Evolutionary conservation across 2,797 vertebrate genomes (phyloP), one percentile per base, ranked within the genome.

Genomic region (Gorsachius magnificus): DNA sequence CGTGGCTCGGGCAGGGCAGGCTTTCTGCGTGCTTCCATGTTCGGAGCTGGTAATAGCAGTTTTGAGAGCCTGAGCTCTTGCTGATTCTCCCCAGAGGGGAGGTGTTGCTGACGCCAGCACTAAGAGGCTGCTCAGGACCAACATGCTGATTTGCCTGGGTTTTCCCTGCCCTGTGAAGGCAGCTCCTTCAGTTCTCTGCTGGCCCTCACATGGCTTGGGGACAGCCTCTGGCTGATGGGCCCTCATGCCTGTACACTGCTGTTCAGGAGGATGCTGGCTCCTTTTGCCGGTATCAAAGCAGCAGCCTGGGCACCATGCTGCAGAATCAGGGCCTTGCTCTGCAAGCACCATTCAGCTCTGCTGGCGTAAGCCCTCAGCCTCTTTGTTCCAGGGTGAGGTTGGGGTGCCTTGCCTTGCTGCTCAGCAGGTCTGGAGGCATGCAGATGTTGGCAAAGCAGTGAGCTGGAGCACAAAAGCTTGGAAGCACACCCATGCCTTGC

Each of bases 21-120:
- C 83, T 80, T 45, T 56, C 70, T 95, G 87, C 57, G 56, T 74
- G 64, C 64, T 96, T 91, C 84, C 75, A 35, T 89, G 45, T 94
- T 95, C 6, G 8, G 92, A 87, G 81, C 78, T 87, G 68, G 36
- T 60, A n/a, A 43, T 24, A 82, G 64, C 86, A 84, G 81, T 75
- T 68, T 28, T 15, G 86, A 70, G 76, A 92, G 86, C 65, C 88
- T 79, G 60, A 89, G 71, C 77, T 75, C 74, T 70, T 80, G 58
- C 65, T 83, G 56, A 9, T 53, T 83, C 46, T 92, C 75, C 75
- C 53, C 78, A 25, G 86, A 77, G 81, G 48, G 53, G 31, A 85
- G 33, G 8, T 86, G n/a, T 53, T 92, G 91, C 85, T 65, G 53
- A 80, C 2, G 29, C 43, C 87, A 89, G 83, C 68, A 58, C 2